A percentile compares a stretch with the other conserved stretches of the same genome.
These are phyloP conservation scores for Frankliniella fusca DNA, from an alignment of 2,888 invertebrate species.

Conservation along the genomic window DNA sequence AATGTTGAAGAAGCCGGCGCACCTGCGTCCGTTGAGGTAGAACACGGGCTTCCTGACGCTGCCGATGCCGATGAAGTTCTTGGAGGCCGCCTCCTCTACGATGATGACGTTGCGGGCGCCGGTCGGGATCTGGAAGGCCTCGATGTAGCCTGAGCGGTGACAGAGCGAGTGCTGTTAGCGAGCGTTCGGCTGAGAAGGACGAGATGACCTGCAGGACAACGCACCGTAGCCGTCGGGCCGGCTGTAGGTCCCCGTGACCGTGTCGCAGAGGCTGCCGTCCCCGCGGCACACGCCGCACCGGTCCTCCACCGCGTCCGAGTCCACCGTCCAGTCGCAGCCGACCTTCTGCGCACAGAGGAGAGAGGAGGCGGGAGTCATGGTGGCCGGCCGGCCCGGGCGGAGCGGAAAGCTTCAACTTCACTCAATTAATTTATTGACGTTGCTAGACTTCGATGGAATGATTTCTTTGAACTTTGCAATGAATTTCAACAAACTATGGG, in stretches of 20 bases:
- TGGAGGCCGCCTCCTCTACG: conserved; percentile 69
- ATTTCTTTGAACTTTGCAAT: no score
- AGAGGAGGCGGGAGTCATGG: no score
- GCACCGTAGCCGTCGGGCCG: conserved; percentile 38
- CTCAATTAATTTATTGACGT: no score
- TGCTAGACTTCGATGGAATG: no score
- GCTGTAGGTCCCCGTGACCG: conserved; percentile 55
- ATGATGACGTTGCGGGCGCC: conserved; percentile 75
- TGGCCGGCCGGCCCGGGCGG: no score
- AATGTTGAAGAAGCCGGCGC: conserved; percentile 39
- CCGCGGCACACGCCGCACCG: conserved; percentile 65
- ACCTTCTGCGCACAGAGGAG: conserved; percentile 51
- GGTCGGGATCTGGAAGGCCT: conserved; percentile 60
- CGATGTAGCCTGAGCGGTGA: conserved; percentile 55
- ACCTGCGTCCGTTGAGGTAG: conserved; percentile 76
- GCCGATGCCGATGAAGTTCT: conserved; percentile 75
- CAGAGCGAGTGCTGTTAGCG: neutral
- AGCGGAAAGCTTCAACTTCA: no score
- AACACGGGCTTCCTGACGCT: conserved; percentile 64
- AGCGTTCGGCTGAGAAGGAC: neutral
- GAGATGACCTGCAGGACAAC: neutral
- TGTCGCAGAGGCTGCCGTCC: conserved; percentile 61
- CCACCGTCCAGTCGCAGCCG: conserved; percentile 62
- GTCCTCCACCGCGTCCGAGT: conserved; percentile 62
- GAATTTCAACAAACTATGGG: no score